A percentile compares a stretch with the other conserved stretches of the same genome.
phyloP scores from a whole-genome alignment of 2,113 vertebrate species.

The Lampris megalopsis region DNA sequence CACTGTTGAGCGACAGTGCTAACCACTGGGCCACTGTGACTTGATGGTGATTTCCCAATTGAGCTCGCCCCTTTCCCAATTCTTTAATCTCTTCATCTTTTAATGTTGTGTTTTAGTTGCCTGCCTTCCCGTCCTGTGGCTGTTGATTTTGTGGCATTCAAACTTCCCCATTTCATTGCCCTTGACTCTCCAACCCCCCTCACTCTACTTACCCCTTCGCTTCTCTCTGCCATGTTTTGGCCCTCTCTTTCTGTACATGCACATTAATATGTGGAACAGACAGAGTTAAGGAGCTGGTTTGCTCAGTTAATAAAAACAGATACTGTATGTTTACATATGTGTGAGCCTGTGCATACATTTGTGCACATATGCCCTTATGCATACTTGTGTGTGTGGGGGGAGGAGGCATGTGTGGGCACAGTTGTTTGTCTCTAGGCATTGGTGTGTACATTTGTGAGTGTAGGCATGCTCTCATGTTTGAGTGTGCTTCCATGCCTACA shows the following conservation, averaged over 20 bases:
- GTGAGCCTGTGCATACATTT: conserved; percentile 9
- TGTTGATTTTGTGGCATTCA: conserved; percentile 28
- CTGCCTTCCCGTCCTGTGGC: conserved; percentile 23
- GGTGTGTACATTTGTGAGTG: conserved; percentile 1
- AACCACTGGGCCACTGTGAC: too few species aligned
- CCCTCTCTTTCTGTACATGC: conserved; percentile 1
- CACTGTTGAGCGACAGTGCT: too few species aligned
- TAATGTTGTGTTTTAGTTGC: not conserved
- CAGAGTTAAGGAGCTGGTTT: not conserved
- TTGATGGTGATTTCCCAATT: too few species aligned
- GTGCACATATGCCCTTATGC: not conserved
- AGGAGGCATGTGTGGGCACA: too few species aligned
- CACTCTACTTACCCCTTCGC: too few species aligned
- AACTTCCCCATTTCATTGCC: conserved; percentile 52
- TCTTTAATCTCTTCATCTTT: too few species aligned
- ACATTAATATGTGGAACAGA: not conserved
- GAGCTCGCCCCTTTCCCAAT: too few species aligned
- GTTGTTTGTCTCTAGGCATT: conserved; percentile 7
- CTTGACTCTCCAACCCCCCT: conserved; percentile 37
- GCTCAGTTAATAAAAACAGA: not conserved
- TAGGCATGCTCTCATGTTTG: conserved; percentile 28
- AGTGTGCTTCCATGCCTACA: conserved; percentile 50
- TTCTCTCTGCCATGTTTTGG: too few species aligned
- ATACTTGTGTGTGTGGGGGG: not conserved
- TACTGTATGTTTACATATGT: not conserved